Base-by-base conservation (phyloP, 2,888 invertebrate genomes). In the Drosophila infuscata region DNA sequence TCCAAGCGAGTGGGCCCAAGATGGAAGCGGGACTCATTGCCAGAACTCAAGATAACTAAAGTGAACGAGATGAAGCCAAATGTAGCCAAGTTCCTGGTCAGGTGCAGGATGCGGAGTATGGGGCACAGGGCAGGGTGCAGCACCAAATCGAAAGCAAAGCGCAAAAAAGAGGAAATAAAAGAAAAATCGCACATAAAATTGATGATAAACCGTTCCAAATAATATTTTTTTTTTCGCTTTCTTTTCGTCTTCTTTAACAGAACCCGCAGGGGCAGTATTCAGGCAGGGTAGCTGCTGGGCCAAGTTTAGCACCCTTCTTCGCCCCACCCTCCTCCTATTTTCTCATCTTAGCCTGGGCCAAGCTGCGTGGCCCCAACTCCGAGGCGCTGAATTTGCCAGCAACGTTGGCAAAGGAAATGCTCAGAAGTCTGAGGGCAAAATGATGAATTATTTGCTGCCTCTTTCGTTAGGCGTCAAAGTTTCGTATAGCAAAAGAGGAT, bases 131-230 rank as follows among this genome's bases (percentile, higher is more conserved):
- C 12, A n/a, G 49, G 32, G 9, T 49, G 30, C 48, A 46, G 12
- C 20, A 49, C 41, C 62, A 68, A 68, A 49, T 63, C 68, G 59
- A 72, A 64, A 70, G 86, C 72, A 82, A 74, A 68, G 64, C 70
- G 52, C 56, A 75, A 70, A 83, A 57, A 58, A 61, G 35, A 69
- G 65, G 75, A 69, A 79, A 82, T 79, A 79, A 82, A 82, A 64
- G 70, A 81, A 84, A 83, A 89, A 77, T 86, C 86, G 91, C 87
- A 83, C 91, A 88, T 88, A 88, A 91, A 88, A 88, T 88, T 88
- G 87, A 88, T 88, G 87, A 88, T 88, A 88, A 88, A 88, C 88
- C 87, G 91, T 91, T 91, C 89, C 91, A 91, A 91, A 91, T 88
- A 88, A 91, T 90, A 85, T 85, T 82, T 89, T 86, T 89, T 86